phyloP scores from a whole-genome alignment of 92 coral and sea anemone genomes.

The Siderastrea siderea region DNA sequence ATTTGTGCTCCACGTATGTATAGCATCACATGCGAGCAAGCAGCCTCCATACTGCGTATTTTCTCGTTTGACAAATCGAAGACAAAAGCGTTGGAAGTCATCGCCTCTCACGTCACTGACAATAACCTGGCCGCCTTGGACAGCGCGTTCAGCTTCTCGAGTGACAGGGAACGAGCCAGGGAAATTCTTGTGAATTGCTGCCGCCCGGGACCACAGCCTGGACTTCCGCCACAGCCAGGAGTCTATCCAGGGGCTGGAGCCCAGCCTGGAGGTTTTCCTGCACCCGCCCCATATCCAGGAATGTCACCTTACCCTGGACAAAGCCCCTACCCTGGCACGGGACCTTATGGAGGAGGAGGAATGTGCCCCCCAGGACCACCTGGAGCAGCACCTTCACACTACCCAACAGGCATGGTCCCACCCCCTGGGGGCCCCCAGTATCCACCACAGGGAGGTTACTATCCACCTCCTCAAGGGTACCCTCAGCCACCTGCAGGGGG shows the following conservation, averaged over 20 bases:
- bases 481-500: background rate
- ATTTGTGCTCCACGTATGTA: constrained; percentile 62
- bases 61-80: constrained; percentile 71
- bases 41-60: constrained; percentile 44
- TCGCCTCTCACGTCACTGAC: constrained; percentile 61
- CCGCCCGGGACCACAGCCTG: constrained; percentile 14
- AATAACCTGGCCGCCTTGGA: constrained; percentile 59
- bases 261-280: constrained; percentile 18
- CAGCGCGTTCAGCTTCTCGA: constrained; percentile 39
- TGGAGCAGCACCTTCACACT: constrained; percentile 19
- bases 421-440: constrained; percentile 13
- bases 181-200: constrained; percentile 41
- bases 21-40: constrained; percentile 58
- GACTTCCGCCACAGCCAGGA: constrained; percentile 36
- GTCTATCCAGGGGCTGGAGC: constrained; percentile 8
- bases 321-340: constrained; percentile 22
- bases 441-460: background rate
- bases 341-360: constrained; percentile 28
- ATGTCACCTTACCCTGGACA: constrained; percentile 15
- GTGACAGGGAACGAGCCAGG: constrained; percentile 59
- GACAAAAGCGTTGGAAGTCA: constrained; percentile 57
- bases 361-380: background rate
- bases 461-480: constrained; percentile 1
- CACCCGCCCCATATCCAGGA: constrained; percentile 31
- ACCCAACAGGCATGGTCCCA: constrained; percentile 35